Evolutionary conservation across 1,140 invertebrate species (phyloP), one percentile per base, ranked within the genome.

Genomic region (Ceratoteleas bidentatus): DNA sequence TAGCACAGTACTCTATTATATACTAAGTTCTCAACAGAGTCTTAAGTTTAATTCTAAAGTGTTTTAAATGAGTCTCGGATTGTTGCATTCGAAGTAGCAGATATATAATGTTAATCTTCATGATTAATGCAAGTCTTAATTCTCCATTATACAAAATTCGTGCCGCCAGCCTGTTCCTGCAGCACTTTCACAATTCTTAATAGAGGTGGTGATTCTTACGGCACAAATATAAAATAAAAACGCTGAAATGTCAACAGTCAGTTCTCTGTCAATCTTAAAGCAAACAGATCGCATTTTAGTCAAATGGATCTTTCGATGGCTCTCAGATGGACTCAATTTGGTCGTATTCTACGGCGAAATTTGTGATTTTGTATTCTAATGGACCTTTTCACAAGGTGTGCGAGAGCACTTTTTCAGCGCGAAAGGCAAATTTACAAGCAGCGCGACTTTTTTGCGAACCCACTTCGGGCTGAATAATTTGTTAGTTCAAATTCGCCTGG

Each of bases 281-380:
- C 15, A 64, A 52, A 24, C 49, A 40, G 11, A 64, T 24, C 0
- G 16, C 15, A 10, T 24, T 54, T 65, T 43, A 54, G 3, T 65
- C 50, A 24, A 43, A 65, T 65, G 38, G 11, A 33, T 65, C 36
- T 54, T 24, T 24, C 36, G 15, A 53, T 65, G 13, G 11, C 3
- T 13, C 11, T 54, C 16, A 33, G 53, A 33, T 65, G 24, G 64
- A 57, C 65, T 68, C 32, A 36, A 57, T 68, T 68, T 49, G 2
- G 14, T 50, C 45, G 24, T 8, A 34, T n/a, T 57, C 11, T 57
- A 33, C 6, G 40, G 16, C 14, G 52, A 57, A 68, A 57, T 34
- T 68, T 24, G 32, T 38, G 0, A 68, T 45, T 68, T 49, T 13
- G 40, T 36, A 68, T 57, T 57, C 45, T 36, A 57, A 57, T 47